These are phyloP conservation scores for Brachionichthys hirsutus DNA, from an alignment of 2,113 vertebrate genomes.

Conservation along the genomic window DNA sequence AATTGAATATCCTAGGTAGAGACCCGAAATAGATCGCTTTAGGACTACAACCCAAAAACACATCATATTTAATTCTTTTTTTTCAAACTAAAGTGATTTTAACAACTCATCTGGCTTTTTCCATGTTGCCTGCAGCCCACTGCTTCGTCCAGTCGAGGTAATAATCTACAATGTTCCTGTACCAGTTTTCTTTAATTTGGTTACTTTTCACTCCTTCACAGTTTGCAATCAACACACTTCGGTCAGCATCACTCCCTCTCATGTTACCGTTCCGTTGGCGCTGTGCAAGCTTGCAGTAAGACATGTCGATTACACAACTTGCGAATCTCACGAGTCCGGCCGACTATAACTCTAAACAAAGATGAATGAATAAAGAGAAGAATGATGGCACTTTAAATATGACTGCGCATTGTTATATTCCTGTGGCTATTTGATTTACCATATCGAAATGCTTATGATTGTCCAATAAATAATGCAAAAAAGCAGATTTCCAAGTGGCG, in stretches of 20 bases:
- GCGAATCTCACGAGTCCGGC: constrained; percentile 46
- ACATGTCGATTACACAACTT: constrained; percentile 72
- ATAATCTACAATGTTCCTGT: background rate
- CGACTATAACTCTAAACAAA: constrained; percentile 56
- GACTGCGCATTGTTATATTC: constrained; percentile 60
- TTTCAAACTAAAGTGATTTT: constrained; percentile 3
- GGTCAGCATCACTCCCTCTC: constrained; percentile 5
- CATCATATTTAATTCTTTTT: constrained; percentile 11
- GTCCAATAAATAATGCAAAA: constrained; percentile 74
- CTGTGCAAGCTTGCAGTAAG: constrained; percentile 34
- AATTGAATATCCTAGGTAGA: background rate
- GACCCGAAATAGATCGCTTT: constrained; percentile 19
- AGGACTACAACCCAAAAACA: background rate
- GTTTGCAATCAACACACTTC: background rate
- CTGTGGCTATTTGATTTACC: constrained; percentile 69
- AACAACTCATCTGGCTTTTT: background rate
- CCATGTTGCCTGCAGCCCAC: background rate
- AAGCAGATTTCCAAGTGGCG: constrained; percentile 59
- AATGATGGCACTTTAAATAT: constrained; percentile 53
- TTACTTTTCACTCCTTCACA: background rate
- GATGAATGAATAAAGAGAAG: constrained; percentile 68
- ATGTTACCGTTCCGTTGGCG: constrained; percentile 36
- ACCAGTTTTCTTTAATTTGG: constrained; percentile 6
- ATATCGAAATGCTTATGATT: constrained; percentile 67
- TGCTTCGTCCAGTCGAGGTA: background rate